phyloP scores from a whole-genome alignment of 2,113 vertebrate species.

The Spermophilus dauricus region DNA sequence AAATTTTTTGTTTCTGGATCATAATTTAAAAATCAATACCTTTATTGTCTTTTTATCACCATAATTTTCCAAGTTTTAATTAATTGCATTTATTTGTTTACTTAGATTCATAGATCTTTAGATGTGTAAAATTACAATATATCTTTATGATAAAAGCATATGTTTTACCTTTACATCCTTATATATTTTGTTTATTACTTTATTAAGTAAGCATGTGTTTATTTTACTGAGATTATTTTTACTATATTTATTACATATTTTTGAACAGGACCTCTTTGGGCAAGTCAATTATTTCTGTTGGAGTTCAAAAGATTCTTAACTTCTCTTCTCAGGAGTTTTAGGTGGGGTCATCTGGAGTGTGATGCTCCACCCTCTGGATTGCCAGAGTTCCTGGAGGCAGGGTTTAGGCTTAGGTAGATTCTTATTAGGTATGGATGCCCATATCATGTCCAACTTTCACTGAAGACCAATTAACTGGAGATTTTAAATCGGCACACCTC shows the following conservation, averaged over 20 bases:
- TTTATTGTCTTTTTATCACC: background rate
- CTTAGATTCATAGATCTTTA: background rate
- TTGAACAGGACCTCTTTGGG: background rate
- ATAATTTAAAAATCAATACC: background rate
- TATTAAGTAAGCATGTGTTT: background rate
- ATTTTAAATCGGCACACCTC: too few relatives aligned
- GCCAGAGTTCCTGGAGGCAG: too few relatives aligned
- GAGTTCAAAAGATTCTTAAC: too few relatives aligned
- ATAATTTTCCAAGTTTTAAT: background rate
- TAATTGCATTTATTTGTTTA: background rate
- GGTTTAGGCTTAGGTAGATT: too few relatives aligned
- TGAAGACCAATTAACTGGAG: too few relatives aligned
- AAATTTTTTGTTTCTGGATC: background rate
- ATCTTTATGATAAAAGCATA: background rate
- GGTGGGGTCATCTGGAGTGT: too few relatives aligned
- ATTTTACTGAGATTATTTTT: background rate
- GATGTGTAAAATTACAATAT: background rate
- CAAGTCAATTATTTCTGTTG: background rate
- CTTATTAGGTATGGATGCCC: too few relatives aligned
- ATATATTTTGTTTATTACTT: background rate
- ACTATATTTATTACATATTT: background rate
- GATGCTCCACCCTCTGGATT: too few relatives aligned
- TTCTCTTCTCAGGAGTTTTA: too few relatives aligned
- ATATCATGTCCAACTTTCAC: too few relatives aligned
- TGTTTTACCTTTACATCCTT: background rate